These are phyloP conservation scores for Bombycilla garrulus DNA, from an alignment of 2,113 vertebrate genomes.

Conservation along the genomic window DNA sequence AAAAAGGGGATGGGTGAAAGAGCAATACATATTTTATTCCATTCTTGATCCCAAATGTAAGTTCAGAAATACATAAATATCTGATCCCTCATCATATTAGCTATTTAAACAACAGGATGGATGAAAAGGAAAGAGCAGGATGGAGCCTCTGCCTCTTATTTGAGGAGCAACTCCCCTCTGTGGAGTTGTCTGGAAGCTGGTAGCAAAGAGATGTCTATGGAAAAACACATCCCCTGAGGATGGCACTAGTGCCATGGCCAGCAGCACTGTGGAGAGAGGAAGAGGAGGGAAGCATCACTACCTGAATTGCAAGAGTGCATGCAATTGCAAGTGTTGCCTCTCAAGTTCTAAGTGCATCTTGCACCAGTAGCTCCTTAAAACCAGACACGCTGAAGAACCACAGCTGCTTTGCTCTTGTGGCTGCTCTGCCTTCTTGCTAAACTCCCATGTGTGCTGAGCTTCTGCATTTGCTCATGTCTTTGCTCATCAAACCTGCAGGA, in stretches of 20 bases:
- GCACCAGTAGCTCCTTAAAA: background rate
- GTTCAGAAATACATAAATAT: background rate
- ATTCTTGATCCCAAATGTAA: background rate
- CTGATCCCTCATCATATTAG: background rate
- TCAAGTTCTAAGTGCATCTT: background rate
- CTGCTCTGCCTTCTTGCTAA: background rate
- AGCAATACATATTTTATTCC: background rate
- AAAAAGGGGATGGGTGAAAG: background rate
- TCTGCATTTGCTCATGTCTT: background rate
- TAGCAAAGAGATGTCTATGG: background rate
- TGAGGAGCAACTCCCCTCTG: background rate
- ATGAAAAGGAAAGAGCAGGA: background rate
- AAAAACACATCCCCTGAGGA: background rate
- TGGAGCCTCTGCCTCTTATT: background rate
- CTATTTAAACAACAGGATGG: background rate
- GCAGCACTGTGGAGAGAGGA: background rate
- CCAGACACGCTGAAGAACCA: background rate
- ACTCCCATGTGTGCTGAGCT: background rate
- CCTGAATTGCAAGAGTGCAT: background rate
- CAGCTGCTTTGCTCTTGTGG: background rate
- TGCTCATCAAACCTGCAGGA: background rate
- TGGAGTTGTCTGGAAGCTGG: background rate
- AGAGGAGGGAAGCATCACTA: background rate
- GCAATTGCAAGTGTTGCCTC: background rate
- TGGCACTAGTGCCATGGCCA: fast-evolving